phyloP scores from a whole-genome alignment of 2,113 vertebrate species.

The Prionailurus viverrinus region DNA sequence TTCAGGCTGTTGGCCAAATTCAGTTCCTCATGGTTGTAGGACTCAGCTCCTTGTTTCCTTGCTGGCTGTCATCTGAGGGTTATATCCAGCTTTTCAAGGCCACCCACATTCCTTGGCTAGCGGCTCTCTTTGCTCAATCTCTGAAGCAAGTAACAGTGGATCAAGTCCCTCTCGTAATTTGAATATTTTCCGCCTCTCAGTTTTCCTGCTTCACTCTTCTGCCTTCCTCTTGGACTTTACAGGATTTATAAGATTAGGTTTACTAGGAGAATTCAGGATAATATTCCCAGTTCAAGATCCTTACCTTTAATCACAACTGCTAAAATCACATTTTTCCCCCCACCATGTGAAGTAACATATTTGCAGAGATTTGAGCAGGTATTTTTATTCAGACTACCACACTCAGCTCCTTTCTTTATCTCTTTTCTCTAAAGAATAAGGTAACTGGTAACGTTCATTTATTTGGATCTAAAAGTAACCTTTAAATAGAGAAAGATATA shows the following conservation, averaged over 20 bases:
- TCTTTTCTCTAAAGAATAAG: background rate
- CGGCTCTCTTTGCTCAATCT: background rate
- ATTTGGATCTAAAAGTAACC: background rate
- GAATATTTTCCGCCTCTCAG: background rate
- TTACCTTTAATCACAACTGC: background rate
- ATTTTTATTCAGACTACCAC: background rate
- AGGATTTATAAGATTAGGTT: background rate
- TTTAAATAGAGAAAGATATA: background rate
- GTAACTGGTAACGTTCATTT: background rate
- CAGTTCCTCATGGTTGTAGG: background rate
- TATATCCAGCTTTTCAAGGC: background rate
- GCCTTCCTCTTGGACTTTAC: background rate
- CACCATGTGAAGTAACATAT: background rate
- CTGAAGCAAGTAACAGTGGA: background rate
- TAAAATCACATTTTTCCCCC: background rate
- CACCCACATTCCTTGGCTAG: background rate
- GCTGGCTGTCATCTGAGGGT: background rate
- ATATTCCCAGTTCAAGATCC: background rate
- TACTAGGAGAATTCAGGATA: background rate
- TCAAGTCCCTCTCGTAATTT: background rate
- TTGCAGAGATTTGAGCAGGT: background rate
- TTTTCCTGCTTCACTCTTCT: background rate
- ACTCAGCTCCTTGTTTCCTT: background rate
- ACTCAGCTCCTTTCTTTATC: background rate
- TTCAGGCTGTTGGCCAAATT: background rate